Conservation (phyloP, 2,797 vertebrate species). For the Rhynchonycteris naso region DNA sequence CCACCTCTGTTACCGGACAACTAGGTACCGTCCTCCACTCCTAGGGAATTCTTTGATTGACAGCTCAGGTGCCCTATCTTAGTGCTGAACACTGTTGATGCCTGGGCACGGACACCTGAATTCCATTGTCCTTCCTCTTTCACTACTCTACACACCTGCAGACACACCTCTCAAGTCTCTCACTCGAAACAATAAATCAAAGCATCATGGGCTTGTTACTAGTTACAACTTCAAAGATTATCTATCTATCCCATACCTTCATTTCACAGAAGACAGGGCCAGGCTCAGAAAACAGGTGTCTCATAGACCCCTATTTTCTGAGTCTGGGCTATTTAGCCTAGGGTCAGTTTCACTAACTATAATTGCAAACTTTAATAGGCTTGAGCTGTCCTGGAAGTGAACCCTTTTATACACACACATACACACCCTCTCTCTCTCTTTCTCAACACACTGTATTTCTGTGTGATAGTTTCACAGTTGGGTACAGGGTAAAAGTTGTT, state of each 20-base stretch:
- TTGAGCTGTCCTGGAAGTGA: background rate
- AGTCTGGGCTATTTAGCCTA: background rate
- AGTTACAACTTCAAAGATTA: background rate
- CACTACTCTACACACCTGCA: background rate
- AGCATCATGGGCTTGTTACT: background rate
- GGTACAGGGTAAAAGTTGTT: background rate
- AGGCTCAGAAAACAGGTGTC: background rate
- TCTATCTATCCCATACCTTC: background rate
- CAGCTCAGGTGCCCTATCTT: slow-evolving; percentile 53
- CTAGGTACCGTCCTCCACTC: background rate
- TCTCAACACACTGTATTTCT: background rate
- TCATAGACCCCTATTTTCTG: background rate
- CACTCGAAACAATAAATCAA: background rate
- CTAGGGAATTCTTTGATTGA: slow-evolving; percentile 60
- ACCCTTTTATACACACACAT: background rate
- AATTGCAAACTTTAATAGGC: background rate
- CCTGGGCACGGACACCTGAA: background rate
- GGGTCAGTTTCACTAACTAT: background rate
- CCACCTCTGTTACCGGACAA: slow-evolving; percentile 54
- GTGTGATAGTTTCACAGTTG: background rate
- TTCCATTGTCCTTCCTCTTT: background rate
- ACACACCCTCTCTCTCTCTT: no score
- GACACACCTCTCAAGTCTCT: background rate
- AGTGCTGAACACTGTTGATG: background rate
- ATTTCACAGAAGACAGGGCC: background rate